These are phyloP conservation scores for Brachyistius frenatus DNA, from an alignment of 2,113 vertebrate genomes.

Conservation along the genomic window DNA sequence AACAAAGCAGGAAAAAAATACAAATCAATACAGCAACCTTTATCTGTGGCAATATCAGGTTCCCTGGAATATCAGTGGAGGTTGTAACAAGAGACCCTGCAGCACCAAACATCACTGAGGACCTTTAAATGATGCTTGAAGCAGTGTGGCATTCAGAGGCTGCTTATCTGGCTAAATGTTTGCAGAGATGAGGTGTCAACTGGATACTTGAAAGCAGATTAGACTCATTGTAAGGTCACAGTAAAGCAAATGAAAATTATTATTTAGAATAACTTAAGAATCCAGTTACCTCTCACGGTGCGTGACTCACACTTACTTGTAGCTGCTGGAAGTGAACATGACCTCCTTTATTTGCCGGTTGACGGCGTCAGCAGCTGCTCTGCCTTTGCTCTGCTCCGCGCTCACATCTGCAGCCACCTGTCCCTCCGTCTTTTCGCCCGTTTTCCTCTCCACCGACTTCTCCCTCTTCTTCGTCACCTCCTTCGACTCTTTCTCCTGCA, in stretches of 20 bases:
- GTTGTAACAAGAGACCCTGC: slow-evolving; percentile 50
- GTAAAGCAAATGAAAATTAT: too few relatives aligned
- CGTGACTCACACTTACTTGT: slow-evolving; percentile 86
- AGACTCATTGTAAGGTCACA: too few relatives aligned
- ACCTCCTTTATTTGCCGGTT: slow-evolving; percentile 95
- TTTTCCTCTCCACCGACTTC: slow-evolving; percentile 65
- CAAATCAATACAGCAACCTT: slow-evolving; percentile 64
- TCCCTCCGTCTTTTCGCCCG: slow-evolving; percentile 57
- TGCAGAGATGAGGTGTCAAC: not conserved
- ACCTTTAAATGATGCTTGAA: not conserved
- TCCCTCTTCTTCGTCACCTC: slow-evolving; percentile 76
- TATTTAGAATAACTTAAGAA: not conserved
- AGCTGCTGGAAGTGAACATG: slow-evolving; percentile 88
- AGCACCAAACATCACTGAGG: not conserved
- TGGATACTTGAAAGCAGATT: too few relatives aligned
- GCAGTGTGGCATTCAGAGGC: not conserved
- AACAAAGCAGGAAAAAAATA: not conserved
- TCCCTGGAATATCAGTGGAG: slow-evolving; percentile 25
- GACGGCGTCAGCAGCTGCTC: slow-evolving; percentile 91
- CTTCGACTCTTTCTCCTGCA: slow-evolving; percentile 80
- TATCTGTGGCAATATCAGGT: slow-evolving; percentile 47
- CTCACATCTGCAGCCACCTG: slow-evolving; percentile 51
- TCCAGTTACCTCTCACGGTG: not conserved
- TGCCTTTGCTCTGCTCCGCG: slow-evolving; percentile 80
- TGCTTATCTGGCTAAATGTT: not conserved